A percentile compares a stretch with the other conserved stretches of the same genome.
phyloP scores from a whole-genome alignment of 2,797 vertebrate genomes.

The Typhlichthys subterraneus region DNA sequence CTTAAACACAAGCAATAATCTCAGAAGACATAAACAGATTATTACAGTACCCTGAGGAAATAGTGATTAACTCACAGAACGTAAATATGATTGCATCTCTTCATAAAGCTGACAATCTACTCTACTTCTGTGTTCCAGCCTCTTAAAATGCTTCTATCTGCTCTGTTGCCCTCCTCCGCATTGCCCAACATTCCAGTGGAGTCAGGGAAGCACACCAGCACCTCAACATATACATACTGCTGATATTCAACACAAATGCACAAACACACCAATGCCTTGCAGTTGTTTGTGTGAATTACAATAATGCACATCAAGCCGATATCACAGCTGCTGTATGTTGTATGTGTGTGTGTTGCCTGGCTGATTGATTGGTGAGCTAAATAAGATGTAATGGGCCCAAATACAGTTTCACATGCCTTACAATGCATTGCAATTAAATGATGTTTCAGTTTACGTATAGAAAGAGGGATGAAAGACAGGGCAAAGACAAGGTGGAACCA shows the following conservation, averaged over 20 bases:
- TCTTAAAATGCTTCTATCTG: not conserved
- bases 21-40: too few relatives aligned
- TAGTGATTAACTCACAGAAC: not conserved
- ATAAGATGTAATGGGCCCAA: too few relatives aligned
- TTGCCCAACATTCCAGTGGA: constrained; percentile 12
- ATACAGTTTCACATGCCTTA: too few relatives aligned
- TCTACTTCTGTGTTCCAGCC: not conserved
- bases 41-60: too few relatives aligned
- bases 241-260: not conserved
- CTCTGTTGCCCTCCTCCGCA: too few relatives aligned
- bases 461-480: not conserved
- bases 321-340: not conserved
- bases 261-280: not conserved
- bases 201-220: constrained; percentile 44
- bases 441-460: too few relatives aligned
- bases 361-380: too few relatives aligned
- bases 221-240: constrained; percentile 4
- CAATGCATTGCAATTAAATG: too few relatives aligned
- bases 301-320: not conserved
- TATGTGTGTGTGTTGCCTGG: not conserved
- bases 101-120: not conserved
- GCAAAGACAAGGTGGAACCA: not conserved
- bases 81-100: not conserved
- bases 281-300: not conserved
- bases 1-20: too few relatives aligned